Conservation (phyloP, 2,797 vertebrate species). For the Sebastes variabilis region DNA sequence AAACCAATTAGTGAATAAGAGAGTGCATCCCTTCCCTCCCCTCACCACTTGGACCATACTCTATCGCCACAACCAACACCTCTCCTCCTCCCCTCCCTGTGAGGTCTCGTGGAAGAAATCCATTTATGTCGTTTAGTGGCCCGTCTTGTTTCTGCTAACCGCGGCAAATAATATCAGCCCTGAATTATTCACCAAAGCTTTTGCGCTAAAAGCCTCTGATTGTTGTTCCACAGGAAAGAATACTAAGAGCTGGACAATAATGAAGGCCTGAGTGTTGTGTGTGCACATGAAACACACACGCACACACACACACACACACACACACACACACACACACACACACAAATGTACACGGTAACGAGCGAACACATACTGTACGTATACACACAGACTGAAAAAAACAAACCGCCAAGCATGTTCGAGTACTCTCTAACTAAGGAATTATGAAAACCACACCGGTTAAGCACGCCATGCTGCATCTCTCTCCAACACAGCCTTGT, state of each 20-base stretch:
- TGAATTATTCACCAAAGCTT: slow-evolving; percentile 96
- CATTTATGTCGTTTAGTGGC: slow-evolving; percentile 92
- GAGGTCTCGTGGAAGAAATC: slow-evolving; percentile 82
- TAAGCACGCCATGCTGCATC: slow-evolving; percentile 14
- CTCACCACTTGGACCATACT: slow-evolving; percentile 55
- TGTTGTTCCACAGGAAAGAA: slow-evolving; percentile 85
- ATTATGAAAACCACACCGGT: slow-evolving; percentile 47
- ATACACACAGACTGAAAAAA: not conserved
- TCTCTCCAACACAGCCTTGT: slow-evolving; percentile 1
- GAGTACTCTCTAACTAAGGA: slow-evolving; percentile 12
- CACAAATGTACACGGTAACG: slow-evolving; percentile 3
- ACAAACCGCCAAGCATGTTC: slow-evolving; percentile 31
- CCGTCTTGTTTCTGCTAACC: slow-evolving; percentile 81
- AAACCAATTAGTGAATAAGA: slow-evolving; percentile 86
- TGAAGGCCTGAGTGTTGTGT: slow-evolving; percentile 57
- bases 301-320: no score
- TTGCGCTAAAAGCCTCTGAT: slow-evolving; percentile 89
- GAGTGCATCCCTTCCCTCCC: slow-evolving; percentile 68
- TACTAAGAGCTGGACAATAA: slow-evolving; percentile 74
- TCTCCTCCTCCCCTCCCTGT: slow-evolving; percentile 72
- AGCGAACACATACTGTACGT: not conserved
- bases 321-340: slow-evolving; percentile 25
- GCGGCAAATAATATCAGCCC: slow-evolving; percentile 86
- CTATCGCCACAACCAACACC: slow-evolving; percentile 65
- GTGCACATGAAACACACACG: slow-evolving; percentile 3